Evolutionary conservation across 2,113 vertebrate genomes (phyloP).

Genomic region (Pteropus alecto): DNA sequence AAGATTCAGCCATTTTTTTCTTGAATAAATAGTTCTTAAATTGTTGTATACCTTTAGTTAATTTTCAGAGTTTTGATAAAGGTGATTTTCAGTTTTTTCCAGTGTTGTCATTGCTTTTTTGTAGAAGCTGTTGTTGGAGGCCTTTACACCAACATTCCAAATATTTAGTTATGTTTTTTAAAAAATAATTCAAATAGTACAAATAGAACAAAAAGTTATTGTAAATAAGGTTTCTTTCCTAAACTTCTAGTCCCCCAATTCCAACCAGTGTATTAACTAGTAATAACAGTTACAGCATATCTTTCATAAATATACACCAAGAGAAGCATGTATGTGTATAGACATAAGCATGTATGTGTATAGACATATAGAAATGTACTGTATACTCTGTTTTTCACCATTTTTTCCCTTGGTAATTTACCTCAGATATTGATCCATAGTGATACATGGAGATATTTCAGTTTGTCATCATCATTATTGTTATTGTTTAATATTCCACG

Average conservation of each 20-base stretch:
- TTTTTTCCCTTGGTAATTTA: neutral
- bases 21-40: neutral
- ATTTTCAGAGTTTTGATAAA: conserved; percentile 19
- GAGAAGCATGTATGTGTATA: neutral
- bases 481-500: neutral
- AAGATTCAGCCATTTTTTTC: neutral
- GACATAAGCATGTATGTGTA: neutral
- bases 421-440: neutral
- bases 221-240: neutral
- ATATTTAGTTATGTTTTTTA: neutral
- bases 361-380: neutral
- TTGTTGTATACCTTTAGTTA: neutral
- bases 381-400: neutral
- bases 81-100: neutral
- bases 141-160: neutral
- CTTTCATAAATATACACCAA: neutral
- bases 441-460: neutral
- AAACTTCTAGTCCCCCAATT: neutral
- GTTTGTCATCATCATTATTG: neutral
- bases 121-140: neutral
- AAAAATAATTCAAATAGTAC: neutral
- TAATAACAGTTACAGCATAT: neutral
- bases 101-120: neutral
- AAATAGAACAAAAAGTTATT: neutral
- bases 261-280: neutral